Base-by-base conservation (phyloP, 1,140 invertebrate genomes). In the Agrilus planipennis region DNA sequence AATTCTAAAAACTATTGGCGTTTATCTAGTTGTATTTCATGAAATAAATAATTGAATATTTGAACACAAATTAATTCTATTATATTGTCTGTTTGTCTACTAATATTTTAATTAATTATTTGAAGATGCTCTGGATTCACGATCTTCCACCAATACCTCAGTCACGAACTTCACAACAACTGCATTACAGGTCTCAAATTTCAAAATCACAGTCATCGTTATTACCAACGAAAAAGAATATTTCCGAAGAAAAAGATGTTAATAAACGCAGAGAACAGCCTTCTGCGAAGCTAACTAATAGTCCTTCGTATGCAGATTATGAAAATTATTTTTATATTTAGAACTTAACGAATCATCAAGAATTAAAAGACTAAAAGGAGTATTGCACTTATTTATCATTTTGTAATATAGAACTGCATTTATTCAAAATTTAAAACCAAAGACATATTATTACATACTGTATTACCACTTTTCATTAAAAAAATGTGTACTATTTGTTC, bases 281-380 rank as follows among this genome's bases (percentile, higher is more conserved):
- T 15, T 53, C 63, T 1, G 56, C 62, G 9, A 70, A 64, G 25
- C 46, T 52, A 21, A 48, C 46, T 22, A 50, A 45, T 22, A 62
- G 50, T 38, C 50, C 57, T 42, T 59, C 63, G 4, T 73, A 73
- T 48, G 64, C 68, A 15, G 68, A 73, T 44, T 73, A 75, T 50
- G 72, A 75, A 52, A 74, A 75, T 58, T 75, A 73, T 54, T 65
- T 75, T 44, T 75, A 72, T 47, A 75, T 75, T 52, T 75, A 56
- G 62, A 21, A 16, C 22, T 22, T 16, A 9, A 32, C 7, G 14
- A 15, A 27, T 27, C 23, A 12, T 27, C 12, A 27, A 9, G n/a
- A n/a, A n/a, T n/a, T n/a, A n/a, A n/a, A n/a, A n/a, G n/a, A n/a
- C n/a, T n/a, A n/a, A n/a, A n/a, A n/a, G n/a, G n/a, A n/a, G n/a